Percentiles rank a stretch among this genome's conserved stretches.
These are phyloP conservation scores for Halcyon leucocephala DNA, from an alignment of 2,797 vertebrate genomes.

Conservation along the genomic window DNA sequence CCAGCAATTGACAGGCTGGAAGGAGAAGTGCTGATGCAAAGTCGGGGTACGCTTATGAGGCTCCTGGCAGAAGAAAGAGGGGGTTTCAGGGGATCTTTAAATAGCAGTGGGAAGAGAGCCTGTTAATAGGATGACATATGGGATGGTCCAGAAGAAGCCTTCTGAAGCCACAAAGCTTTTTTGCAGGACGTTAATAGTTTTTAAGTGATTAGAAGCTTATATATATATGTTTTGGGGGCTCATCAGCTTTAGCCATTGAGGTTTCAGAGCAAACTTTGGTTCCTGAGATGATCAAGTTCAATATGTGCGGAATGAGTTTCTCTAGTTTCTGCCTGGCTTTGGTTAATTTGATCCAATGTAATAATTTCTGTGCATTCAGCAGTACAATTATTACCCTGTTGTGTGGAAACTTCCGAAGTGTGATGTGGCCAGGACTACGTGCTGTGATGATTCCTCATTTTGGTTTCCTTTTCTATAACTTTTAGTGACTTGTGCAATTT, in stretches of 20 bases:
- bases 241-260: background rate
- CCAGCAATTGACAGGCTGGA: rapidly evolving
- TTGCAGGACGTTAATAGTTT: background rate
- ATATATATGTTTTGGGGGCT: background rate
- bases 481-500: background rate
- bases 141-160: background rate
- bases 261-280: background rate
- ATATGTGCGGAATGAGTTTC: background rate
- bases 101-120: background rate
- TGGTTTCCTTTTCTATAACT: background rate
- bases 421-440: background rate
- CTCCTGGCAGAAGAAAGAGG: background rate
- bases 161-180: background rate
- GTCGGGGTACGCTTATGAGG: background rate
- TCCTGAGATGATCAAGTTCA: background rate
- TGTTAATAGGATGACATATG: background rate
- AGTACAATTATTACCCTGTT: background rate
- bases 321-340: background rate
- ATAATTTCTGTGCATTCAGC: background rate
- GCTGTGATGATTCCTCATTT: background rate
- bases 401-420: rapidly evolving
- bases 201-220: background rate
- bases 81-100: background rate
- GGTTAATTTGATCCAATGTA: background rate
- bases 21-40: background rate